Conservation (phyloP, 2,888 invertebrate species). For the Rhorus exstirpatorius region DNA sequence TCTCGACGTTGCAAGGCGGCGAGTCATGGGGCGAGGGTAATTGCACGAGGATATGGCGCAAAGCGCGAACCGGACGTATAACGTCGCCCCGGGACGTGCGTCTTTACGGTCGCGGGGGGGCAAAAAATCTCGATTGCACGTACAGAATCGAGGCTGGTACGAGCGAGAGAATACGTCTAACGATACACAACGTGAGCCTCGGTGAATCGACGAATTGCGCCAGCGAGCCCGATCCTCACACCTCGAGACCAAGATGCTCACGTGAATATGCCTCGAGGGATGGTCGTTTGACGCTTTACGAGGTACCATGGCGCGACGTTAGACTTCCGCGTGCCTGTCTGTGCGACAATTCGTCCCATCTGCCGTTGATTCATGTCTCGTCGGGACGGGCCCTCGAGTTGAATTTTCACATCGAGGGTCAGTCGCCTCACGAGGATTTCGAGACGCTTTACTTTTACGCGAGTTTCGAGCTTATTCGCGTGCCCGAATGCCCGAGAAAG, state of each 20-base stretch:
- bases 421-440: constrained; percentile 93
- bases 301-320: constrained; percentile 91
- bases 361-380: constrained; percentile 89
- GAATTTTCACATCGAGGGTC: constrained; percentile 91
- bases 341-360: constrained; percentile 91
- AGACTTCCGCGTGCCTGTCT: constrained; percentile 92
- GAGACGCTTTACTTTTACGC: constrained; percentile 93
- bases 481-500: constrained; percentile 89
- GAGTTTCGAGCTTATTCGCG: constrained; percentile 89
- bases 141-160: constrained; percentile 91
- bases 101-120: constrained; percentile 94
- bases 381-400: constrained; percentile 91
- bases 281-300: constrained; percentile 88
- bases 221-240: constrained; percentile 91
- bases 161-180: constrained; percentile 90
- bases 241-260: constrained; percentile 89
- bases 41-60: constrained; percentile 90
- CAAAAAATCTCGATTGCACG: constrained; percentile 91
- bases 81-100: constrained; percentile 92
- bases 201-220: constrained; percentile 90
- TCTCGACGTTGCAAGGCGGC: constrained; percentile 93
- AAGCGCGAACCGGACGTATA: constrained; percentile 89
- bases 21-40: constrained; percentile 87
- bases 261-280: constrained; percentile 80
- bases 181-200: constrained; percentile 91